phyloP scores from a whole-genome alignment of 2,888 invertebrate genomes.

The Agrotis puta region DNA sequence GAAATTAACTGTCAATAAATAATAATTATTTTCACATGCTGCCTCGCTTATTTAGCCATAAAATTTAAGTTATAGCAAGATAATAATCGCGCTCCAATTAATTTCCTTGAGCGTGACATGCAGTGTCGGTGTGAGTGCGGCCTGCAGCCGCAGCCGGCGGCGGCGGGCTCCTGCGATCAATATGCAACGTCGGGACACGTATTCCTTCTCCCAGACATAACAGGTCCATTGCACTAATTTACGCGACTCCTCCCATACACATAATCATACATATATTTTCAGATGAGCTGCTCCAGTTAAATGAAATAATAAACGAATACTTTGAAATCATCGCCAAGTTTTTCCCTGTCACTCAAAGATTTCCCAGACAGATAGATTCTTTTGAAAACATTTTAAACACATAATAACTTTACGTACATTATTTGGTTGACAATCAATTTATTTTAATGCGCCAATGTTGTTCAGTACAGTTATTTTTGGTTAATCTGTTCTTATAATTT shows the following conservation, averaged over 20 bases:
- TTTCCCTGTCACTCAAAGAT: slow-evolving; percentile 14
- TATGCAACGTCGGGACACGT: slow-evolving; percentile 85
- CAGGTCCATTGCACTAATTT: slow-evolving; percentile 60
- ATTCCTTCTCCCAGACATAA: slow-evolving; percentile 80
- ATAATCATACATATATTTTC: slow-evolving; percentile 29
- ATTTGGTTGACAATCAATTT: slow-evolving; percentile 25
- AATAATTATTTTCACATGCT: background rate
- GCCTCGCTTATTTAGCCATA: background rate
- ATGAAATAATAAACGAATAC: slow-evolving; percentile 7
- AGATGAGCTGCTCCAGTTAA: background rate
- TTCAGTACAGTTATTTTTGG: slow-evolving; percentile 52
- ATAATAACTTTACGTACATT: slow-evolving; percentile 5
- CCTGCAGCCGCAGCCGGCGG: slow-evolving; percentile 73
- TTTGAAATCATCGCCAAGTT: slow-evolving; percentile 1
- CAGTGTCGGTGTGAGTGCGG: slow-evolving; percentile 81
- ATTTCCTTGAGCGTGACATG: slow-evolving; percentile 34
- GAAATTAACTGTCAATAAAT: background rate
- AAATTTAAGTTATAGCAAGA: slow-evolving; percentile 18
- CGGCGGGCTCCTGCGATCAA: slow-evolving; percentile 78
- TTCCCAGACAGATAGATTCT: background rate
- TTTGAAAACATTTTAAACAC: slow-evolving; percentile 5
- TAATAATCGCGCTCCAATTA: slow-evolving; percentile 19
- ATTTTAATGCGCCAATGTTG: slow-evolving; percentile 37
- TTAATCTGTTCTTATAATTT: slow-evolving; percentile 57
- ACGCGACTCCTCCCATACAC: slow-evolving; percentile 42